phyloP scores from a whole-genome alignment of 2,113 vertebrate species.

The Hippocampus barbouri region DNA sequence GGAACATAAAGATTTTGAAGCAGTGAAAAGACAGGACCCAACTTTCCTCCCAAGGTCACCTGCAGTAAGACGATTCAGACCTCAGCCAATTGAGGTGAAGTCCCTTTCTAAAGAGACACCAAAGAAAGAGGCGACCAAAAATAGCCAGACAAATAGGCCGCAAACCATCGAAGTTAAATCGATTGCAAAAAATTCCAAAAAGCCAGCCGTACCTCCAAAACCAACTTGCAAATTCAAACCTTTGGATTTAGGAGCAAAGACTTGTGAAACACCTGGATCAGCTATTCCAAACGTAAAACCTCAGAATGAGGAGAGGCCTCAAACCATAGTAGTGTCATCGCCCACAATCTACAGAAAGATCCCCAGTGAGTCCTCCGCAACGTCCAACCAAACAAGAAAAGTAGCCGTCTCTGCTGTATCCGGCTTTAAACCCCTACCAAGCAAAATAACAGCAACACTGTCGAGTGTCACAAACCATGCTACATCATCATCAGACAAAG shows the following conservation, averaged over 20 bases:
- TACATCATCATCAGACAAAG: slow-evolving; percentile 31
- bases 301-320: slow-evolving; percentile 54
- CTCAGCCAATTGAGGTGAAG: slow-evolving; percentile 64
- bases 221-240: slow-evolving; percentile 70
- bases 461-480: slow-evolving; percentile 35
- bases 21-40: slow-evolving; percentile 58
- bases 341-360: slow-evolving; percentile 63
- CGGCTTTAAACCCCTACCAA: slow-evolving; percentile 64
- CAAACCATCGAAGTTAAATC: slow-evolving; percentile 74
- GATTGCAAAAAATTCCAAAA: slow-evolving; percentile 66
- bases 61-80: slow-evolving; percentile 51
- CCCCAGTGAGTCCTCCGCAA: slow-evolving; percentile 45
- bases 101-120: slow-evolving; percentile 57
- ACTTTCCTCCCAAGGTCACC: slow-evolving; percentile 62
- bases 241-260: slow-evolving; percentile 51
- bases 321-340: slow-evolving; percentile 62
- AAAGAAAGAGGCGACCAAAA: slow-evolving; percentile 42
- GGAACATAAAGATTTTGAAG: slow-evolving; percentile 53
- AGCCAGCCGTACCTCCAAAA: slow-evolving; percentile 68
- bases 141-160: slow-evolving; percentile 34
- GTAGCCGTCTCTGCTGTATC: slow-evolving; percentile 66
- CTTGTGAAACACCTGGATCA: slow-evolving; percentile 51
- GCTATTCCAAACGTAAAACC: slow-evolving; percentile 38
- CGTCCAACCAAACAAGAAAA: slow-evolving; percentile 60
- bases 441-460: slow-evolving; percentile 46